These are phyloP conservation scores for Apostichopus leukothele DNA, from an alignment of 53 echinoderm and acorn worm species.

Conservation along the genomic window DNA sequence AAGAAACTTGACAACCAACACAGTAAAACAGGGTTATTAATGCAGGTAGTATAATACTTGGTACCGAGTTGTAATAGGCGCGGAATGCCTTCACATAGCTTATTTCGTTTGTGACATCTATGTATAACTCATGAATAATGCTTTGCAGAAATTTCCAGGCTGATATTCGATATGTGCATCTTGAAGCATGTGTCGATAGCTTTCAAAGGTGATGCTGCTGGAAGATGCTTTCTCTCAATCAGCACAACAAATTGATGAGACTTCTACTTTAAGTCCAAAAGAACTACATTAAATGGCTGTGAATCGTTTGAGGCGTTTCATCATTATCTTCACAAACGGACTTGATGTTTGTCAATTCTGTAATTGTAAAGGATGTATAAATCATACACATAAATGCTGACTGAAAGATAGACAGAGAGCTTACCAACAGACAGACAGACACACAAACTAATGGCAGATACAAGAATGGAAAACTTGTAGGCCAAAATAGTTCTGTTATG, in stretches of 20 bases:
- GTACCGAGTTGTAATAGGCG: not conserved
- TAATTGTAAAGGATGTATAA: too few relatives aligned
- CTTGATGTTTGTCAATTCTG: not conserved
- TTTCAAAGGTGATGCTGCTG: not conserved
- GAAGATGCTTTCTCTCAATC: not conserved
- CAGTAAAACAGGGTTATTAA: too few relatives aligned
- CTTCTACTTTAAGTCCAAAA: not conserved
- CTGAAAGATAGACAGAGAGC: too few relatives aligned
- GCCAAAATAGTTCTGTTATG: too few relatives aligned
- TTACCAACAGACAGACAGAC: too few relatives aligned
- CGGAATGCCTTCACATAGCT: not conserved
- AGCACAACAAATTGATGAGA: not conserved
- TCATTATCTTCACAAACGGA: not conserved
- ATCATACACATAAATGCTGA: too few relatives aligned
- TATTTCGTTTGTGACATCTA: not conserved
- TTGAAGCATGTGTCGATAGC: constrained; percentile 14
- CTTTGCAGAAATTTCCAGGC: not conserved
- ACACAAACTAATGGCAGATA: too few relatives aligned
- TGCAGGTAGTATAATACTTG: not conserved
- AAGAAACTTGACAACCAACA: too few relatives aligned
- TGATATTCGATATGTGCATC: not conserved
- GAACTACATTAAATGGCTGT: not conserved
- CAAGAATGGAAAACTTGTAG: too few relatives aligned
- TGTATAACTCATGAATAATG: not conserved
- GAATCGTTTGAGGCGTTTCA: not conserved